Evolutionary conservation across 23 tunicate species (phyloP), one percentile per base, ranked within the genome.

Genomic region (Diplosoma virens): DNA sequence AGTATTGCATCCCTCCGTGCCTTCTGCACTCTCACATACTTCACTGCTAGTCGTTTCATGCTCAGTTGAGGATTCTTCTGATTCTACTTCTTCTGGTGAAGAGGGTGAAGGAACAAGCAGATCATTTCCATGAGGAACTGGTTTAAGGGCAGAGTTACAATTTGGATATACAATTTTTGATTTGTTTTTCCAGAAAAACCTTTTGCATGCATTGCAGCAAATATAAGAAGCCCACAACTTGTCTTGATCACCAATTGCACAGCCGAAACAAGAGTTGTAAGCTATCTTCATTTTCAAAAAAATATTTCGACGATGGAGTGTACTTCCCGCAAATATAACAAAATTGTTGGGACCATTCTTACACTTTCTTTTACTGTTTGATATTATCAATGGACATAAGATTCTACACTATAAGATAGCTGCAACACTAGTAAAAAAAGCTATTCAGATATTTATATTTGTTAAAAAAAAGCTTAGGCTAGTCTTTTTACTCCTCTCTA

Each of bases 91-190:
- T 58, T 58, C 65, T 11, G 14, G 65, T 58, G 26, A 58, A 58
- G 65, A 23, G 21, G 65, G 65, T 58, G 21, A 58, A 58, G 65
- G 21, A 58, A 58, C 65, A 58, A 22, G 65, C 65, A 58, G 65
- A 58, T 58, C 65, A 58, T n/a, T 58, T 20, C 65, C 52, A 46
- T 46, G 52, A n/a, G n/a, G n/a, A n/a, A n/a, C n/a, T n/a, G n/a
- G n/a, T n/a, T n/a, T n/a, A 23, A 23, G 65, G 26, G n/a, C 65
- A 58, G 65, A 58, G 50, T 41, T 41, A 41, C 50, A 41, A 14
- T 41, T 41, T 7, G 50, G 50, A 41, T 41, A 41, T 14, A 41
- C 50, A 41, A 41, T 41, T 41, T 41, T 41, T 41, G 11, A 41
- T 41, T 41, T 41, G 50, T 41, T 41, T 41, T 41, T 41, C 9